A percentile compares a stretch with the other conserved stretches of the same genome.
These are phyloP conservation scores for Enteromius mattozi DNA, from an alignment of 2,797 vertebrate genomes.

Conservation along the genomic window DNA sequence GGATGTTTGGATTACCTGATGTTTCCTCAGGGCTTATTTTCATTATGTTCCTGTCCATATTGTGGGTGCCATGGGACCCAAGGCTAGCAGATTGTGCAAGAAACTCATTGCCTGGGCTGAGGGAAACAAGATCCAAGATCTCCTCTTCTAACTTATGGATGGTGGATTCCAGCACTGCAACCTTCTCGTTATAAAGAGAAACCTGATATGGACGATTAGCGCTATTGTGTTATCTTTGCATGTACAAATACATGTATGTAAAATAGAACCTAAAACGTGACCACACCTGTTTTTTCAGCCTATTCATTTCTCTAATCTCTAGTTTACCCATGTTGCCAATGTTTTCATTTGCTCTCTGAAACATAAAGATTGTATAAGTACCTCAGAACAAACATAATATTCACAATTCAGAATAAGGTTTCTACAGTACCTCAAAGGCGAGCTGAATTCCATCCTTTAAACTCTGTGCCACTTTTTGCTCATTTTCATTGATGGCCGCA, in stretches of 20 bases:
- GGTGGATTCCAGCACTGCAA: constrained; percentile 70
- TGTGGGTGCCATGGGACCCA: constrained; percentile 49
- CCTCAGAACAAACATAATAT: neutral
- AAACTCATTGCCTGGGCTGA: constrained; percentile 67
- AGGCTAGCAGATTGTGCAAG: constrained; percentile 65
- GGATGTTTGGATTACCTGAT: constrained; percentile 68
- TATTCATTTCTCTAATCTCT: constrained; percentile 78
- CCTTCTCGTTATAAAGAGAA: constrained; percentile 69
- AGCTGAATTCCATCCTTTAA: constrained; percentile 71
- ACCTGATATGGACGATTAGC: constrained; percentile 41
- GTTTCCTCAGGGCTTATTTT: neutral
- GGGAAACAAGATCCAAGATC: constrained; percentile 68
- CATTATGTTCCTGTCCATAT: constrained; percentile 54
- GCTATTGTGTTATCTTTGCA: neutral
- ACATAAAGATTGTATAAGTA: constrained; percentile 47
- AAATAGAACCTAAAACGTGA: neutral
- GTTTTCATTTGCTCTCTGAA: constrained; percentile 75
- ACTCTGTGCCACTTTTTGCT: constrained; percentile 65
- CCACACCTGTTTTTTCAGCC: constrained; percentile 81
- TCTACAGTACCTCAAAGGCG: constrained; percentile 75
- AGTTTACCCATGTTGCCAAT: constrained; percentile 69
- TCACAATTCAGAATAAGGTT: neutral
- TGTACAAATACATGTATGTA: neutral
- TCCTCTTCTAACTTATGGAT: constrained; percentile 78
- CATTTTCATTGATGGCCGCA: constrained; percentile 69